Evolutionary conservation across 2,888 invertebrate genomes (phyloP).

Genomic region (Argynnis bischoffii): DNA sequence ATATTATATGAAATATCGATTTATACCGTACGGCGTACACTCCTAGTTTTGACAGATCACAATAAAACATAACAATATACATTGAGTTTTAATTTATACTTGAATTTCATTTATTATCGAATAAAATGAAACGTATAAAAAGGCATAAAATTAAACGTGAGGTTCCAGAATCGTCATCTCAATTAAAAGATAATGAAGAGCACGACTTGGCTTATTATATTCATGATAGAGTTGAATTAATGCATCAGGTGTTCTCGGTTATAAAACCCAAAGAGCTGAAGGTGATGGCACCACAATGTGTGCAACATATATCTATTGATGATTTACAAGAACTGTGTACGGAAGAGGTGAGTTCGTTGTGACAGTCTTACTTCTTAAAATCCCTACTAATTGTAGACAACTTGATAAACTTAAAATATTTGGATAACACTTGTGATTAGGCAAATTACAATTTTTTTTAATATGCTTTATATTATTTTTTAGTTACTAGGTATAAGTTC

Average conservation of each 20-base stretch:
- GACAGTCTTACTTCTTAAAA: not conserved
- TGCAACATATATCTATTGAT: conserved; percentile 67
- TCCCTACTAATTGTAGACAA: no score
- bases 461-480: conserved; percentile 19
- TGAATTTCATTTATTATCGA: not conserved
- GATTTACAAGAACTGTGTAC: conserved; percentile 83
- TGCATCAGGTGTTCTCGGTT: conserved; percentile 83
- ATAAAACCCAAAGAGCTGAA: conserved; percentile 81
- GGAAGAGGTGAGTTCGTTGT: conserved; percentile 73
- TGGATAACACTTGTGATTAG: not conserved
- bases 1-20: no score
- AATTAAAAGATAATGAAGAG: conserved; percentile 54
- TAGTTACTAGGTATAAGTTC: conserved; percentile 83
- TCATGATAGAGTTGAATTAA: conserved; percentile 82
- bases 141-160: conserved; percentile 44
- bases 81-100: not conserved
- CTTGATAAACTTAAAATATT: no score
- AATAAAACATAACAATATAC: no score
- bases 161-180: conserved; percentile 44
- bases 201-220: conserved; percentile 81
- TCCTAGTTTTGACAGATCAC: not conserved
- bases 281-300: conserved; percentile 80
- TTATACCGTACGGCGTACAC: no score
- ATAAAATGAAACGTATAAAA: conserved; percentile 41
- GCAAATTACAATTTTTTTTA: not conserved